A percentile compares a stretch with the other conserved stretches of the same genome.
Evolutionary conservation across 2,113 vertebrate genomes (phyloP).

Genomic region (Aix galericulata): DNA sequence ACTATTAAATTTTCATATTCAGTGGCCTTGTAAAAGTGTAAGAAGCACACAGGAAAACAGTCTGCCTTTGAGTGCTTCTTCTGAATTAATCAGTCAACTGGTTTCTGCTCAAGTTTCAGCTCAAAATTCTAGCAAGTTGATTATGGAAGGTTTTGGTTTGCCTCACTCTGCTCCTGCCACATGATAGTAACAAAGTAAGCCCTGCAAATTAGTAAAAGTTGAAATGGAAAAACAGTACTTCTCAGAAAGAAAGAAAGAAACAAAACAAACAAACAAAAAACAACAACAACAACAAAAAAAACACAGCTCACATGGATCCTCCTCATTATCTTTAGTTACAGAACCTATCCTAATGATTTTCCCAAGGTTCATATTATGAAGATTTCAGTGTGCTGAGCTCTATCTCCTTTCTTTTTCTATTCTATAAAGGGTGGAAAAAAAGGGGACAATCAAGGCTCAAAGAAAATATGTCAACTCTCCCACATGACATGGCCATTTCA

Average conservation of each 20-base stretch:
- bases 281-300: background rate
- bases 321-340: background rate
- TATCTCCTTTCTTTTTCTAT: background rate
- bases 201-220: background rate
- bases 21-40: fast-evolving
- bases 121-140: background rate
- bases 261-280: too few species aligned
- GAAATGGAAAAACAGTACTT: background rate
- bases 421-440: background rate
- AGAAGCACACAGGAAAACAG: background rate
- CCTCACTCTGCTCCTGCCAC: background rate
- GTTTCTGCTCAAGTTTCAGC: background rate
- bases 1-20: background rate
- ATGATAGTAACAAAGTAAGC: background rate
- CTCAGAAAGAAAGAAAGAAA: background rate
- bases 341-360: background rate
- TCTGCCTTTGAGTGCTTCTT: background rate
- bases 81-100: background rate
- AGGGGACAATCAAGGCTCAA: background rate
- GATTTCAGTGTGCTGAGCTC: background rate
- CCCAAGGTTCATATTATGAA: background rate
- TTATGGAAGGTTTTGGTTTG: background rate
- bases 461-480: background rate
- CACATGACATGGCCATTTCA: background rate
- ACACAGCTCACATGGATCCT: background rate